Percentiles rank a stretch among this genome's conserved stretches.
These are phyloP conservation scores for Pectinophora gossypiella DNA, from an alignment of 1,140 invertebrate genomes.

Conservation along the genomic window DNA sequence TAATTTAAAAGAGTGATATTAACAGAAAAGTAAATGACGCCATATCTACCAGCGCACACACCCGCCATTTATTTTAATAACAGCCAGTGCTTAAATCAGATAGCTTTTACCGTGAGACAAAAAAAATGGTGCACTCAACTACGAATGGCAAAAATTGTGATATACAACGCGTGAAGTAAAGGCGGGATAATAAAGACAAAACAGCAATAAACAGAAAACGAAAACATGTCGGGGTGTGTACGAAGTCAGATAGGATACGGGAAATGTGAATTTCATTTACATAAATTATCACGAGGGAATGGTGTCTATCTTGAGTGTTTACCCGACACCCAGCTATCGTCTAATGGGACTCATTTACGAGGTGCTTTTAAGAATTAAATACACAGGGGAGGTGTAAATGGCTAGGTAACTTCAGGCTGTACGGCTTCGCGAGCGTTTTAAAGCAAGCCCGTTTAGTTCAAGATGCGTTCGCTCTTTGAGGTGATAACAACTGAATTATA, in stretches of 20 bases:
- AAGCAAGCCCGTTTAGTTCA: no score
- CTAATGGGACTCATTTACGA: constrained; percentile 48
- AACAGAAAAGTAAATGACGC: no score
- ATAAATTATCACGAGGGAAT: constrained; percentile 63
- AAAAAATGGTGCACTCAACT: constrained; percentile 21
- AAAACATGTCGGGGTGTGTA: constrained; percentile 45
- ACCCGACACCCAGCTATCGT: constrained; percentile 40
- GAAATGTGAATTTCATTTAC: constrained; percentile 70
- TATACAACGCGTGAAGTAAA: constrained; percentile 33
- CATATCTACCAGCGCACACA: no score
- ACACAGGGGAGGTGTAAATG: background rate
- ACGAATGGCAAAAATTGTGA: constrained; percentile 33
- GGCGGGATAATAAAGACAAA: constrained; percentile 58
- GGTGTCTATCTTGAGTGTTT: constrained; percentile 44
- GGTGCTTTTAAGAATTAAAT: constrained; percentile 29
- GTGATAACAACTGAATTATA: no score
- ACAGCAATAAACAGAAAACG: constrained; percentile 53
- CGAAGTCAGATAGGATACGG: constrained; percentile 47
- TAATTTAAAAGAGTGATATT: no score
- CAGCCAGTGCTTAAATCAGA: constrained; percentile 20
- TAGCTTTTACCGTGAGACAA: constrained; percentile 35
- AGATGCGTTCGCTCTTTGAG: no score
- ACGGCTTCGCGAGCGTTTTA: no score
- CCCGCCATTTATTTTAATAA: constrained; percentile 22
- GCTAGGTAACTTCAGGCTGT: no score